Evolutionary conservation across 2,888 invertebrate species (phyloP).

Genomic region (Volucella inflata): DNA sequence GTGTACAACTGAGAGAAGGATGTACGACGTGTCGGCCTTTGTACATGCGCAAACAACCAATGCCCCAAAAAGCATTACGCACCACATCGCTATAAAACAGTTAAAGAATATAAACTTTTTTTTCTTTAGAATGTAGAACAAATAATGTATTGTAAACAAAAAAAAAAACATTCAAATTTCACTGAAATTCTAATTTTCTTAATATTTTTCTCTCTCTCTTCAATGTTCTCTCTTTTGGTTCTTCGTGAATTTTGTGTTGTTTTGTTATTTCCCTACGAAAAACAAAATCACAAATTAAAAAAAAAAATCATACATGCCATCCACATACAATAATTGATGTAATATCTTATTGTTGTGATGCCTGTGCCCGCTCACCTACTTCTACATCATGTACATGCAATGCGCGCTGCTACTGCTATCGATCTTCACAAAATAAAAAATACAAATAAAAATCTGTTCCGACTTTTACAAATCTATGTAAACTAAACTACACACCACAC

Average conservation of each 20-base stretch:
- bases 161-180: constrained; percentile 50
- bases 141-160: constrained; percentile 64
- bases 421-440: constrained; percentile 59
- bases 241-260: constrained; percentile 70
- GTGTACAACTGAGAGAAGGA: constrained; percentile 33
- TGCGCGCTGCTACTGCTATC: constrained; percentile 61
- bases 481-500: constrained; percentile 65
- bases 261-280: constrained; percentile 70
- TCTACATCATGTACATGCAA: constrained; percentile 64
- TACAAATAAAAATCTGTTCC: constrained; percentile 59
- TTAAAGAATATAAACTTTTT: constrained; percentile 56
- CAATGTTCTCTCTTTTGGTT: constrained; percentile 75
- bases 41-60: constrained; percentile 74
- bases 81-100: constrained; percentile 63
- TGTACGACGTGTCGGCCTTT: constrained; percentile 69
- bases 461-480: constrained; percentile 60
- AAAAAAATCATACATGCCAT: constrained; percentile 19
- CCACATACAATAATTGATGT: constrained; percentile 39
- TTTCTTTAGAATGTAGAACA: constrained; percentile 73
- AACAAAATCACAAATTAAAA: constrained; percentile 69
- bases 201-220: constrained; percentile 75
- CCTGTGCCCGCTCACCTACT: constrained; percentile 54
- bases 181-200: constrained; percentile 68
- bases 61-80: constrained; percentile 55
- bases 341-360: constrained; percentile 66